phyloP scores from a whole-genome alignment of 2,113 vertebrate species.

The Lasiurus borealis region DNA sequence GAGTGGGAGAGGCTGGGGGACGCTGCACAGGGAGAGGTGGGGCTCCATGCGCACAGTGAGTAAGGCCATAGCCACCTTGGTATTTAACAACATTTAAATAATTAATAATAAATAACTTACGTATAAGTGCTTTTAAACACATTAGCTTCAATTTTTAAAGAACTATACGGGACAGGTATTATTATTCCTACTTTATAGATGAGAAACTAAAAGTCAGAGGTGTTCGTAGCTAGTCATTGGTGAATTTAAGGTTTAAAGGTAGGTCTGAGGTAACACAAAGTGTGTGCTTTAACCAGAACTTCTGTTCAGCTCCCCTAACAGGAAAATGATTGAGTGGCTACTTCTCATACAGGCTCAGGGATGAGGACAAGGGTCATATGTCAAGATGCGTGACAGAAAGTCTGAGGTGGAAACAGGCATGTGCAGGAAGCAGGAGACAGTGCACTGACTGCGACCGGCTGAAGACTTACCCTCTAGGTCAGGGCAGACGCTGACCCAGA shows the following conservation, averaged over 20 bases:
- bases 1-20: not conserved
- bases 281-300: not conserved
- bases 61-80: not conserved
- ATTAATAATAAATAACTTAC: not conserved
- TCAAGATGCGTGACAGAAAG: not conserved
- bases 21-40: not conserved
- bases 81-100: not conserved
- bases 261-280: no score
- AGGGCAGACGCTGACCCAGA: not conserved
- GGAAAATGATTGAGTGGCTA: not conserved
- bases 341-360: not conserved
- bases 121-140: not conserved
- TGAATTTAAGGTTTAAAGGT: not conserved
- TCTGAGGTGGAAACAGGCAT: not conserved
- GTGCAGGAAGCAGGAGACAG: not conserved
- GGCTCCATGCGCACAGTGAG: not conserved
- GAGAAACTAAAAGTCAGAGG: not conserved
- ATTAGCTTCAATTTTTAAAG: slow-evolving; percentile 14
- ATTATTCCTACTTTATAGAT: not conserved
- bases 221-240: not conserved
- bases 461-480: not conserved
- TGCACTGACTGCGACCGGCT: not conserved
- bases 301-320: not conserved
- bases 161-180: not conserved
- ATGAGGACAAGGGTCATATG: not conserved